phyloP scores from a whole-genome alignment of 2,888 invertebrate species.

The Lacanobia wlatinum region DNA sequence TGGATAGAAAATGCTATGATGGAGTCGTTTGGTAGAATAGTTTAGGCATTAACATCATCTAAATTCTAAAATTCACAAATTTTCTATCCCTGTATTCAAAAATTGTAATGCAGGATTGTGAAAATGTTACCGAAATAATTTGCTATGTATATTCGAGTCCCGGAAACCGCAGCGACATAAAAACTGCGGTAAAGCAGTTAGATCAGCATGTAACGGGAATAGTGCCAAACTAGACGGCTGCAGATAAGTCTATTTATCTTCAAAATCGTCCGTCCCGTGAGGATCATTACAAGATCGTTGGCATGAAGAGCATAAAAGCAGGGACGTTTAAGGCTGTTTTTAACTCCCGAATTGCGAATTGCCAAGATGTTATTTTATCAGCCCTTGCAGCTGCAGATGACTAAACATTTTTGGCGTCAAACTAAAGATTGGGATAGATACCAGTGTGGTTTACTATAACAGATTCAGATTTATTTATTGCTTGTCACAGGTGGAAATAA shows the following conservation, averaged over 20 bases:
- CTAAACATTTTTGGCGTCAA: constrained; percentile 7
- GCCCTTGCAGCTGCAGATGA: constrained; percentile 5
- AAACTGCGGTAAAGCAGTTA: constrained; percentile 43
- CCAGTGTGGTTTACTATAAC: neutral
- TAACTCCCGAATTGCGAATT: neutral
- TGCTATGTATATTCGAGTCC: constrained; percentile 32
- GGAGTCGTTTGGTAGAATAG: neutral
- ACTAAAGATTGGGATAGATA: constrained; percentile 20
- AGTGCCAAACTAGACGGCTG: constrained; percentile 36
- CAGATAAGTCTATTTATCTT: constrained; percentile 31
- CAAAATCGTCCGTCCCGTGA: constrained; percentile 6
- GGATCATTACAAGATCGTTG: constrained; percentile 28
- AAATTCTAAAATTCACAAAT: neutral
- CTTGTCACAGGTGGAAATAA: no score
- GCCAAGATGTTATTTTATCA: constrained; percentile 9
- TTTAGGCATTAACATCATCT: neutral
- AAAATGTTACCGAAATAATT: constrained; percentile 42
- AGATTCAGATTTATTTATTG: no score
- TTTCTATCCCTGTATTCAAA: neutral
- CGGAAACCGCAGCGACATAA: constrained; percentile 54
- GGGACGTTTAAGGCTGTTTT: neutral
- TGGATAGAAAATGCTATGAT: no score
- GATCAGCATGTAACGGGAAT: constrained; percentile 40
- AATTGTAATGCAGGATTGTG: constrained; percentile 8
- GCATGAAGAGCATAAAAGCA: constrained; percentile 15